Conservation (phyloP, 1,140 invertebrate species). For the Aporrectodea caliginosa region DNA sequence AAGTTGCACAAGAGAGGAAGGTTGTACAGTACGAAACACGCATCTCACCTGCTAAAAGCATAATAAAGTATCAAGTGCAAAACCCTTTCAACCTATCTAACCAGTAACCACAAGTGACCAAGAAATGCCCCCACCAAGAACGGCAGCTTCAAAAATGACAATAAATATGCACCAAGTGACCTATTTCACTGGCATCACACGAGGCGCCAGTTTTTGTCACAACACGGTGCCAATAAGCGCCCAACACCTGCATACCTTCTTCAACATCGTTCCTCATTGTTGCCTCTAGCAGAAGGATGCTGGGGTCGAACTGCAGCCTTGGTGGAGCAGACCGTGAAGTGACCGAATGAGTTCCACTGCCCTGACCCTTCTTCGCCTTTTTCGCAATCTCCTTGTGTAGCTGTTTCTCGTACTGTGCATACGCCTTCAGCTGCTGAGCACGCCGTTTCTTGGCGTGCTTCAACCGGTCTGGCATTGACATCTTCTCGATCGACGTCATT, state of each 20-base stretch:
- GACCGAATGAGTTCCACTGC: constrained; percentile 25
- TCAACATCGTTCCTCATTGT: constrained; percentile 91
- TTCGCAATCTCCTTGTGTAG: constrained; percentile 64
- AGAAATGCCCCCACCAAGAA: too few relatives aligned
- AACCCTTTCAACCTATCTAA: too few relatives aligned
- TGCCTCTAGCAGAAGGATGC: constrained; percentile 88
- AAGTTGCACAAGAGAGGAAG: too few relatives aligned
- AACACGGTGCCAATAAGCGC: too few relatives aligned
- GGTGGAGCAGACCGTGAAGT: constrained; percentile 26
- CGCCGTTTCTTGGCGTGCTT: constrained; percentile 82
- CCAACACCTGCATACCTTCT: constrained; percentile 67
- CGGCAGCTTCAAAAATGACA: too few relatives aligned
- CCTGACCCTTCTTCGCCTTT: constrained; percentile 50
- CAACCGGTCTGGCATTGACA: constrained; percentile 85
- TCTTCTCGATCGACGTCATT: constrained; percentile 84
- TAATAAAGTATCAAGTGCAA: too few relatives aligned
- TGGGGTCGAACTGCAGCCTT: constrained; percentile 70
- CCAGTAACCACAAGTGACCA: too few relatives aligned
- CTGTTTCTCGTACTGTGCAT: constrained; percentile 63
- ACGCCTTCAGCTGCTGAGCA: constrained; percentile 82
- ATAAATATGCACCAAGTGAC: too few relatives aligned
- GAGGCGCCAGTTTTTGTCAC: too few relatives aligned
- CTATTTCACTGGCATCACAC: too few relatives aligned
- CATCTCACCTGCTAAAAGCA: too few relatives aligned
- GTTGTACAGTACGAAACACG: too few relatives aligned